These are phyloP conservation scores for Solenodon paradoxus DNA, from an alignment of 2,113 vertebrate species.

Conservation along the genomic window DNA sequence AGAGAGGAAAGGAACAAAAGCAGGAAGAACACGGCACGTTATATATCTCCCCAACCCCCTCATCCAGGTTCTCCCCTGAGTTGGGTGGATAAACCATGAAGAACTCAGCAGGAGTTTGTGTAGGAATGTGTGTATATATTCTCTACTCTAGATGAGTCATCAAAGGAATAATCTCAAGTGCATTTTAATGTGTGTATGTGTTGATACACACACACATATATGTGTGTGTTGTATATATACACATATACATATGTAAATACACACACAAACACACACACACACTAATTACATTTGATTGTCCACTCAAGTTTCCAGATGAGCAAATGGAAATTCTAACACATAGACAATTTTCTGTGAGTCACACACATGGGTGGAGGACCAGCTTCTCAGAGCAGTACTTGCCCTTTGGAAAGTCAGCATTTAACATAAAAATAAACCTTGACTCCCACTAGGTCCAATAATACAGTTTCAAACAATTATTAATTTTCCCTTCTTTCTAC, in stretches of 20 bases:
- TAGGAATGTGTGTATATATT: neutral
- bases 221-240: neutral
- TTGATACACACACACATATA: neutral
- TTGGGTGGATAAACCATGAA: neutral
- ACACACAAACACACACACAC: neutral
- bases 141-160: accelerated
- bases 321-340: neutral
- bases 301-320: neutral
- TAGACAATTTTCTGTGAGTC: neutral
- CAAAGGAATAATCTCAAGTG: neutral
- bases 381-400: neutral
- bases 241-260: no score
- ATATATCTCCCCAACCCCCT: accelerated
- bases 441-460: neutral
- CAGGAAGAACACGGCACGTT: accelerated
- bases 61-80: accelerated
- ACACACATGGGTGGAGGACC: neutral
- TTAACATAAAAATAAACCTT: neutral
- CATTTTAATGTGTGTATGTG: neutral
- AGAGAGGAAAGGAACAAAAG: no score
- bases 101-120: neutral
- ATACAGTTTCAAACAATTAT: neutral
- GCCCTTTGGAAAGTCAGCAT: neutral
- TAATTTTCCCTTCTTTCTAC: neutral
- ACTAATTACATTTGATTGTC: neutral